Evolutionary conservation across 2,888 invertebrate genomes (phyloP).

Genomic region (Stenolophus ochropezus): DNA sequence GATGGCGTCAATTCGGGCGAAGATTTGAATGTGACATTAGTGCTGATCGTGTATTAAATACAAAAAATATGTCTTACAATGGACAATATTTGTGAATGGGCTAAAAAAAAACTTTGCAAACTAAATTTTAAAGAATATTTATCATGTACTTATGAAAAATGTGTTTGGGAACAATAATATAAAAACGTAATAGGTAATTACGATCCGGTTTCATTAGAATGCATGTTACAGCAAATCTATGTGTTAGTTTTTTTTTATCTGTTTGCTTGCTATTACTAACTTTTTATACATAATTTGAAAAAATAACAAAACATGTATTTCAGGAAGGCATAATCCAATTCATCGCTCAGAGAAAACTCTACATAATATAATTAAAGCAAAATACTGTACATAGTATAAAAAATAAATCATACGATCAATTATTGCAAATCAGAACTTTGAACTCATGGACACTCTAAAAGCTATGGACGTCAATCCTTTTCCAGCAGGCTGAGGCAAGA

Average conservation of each 20-base stretch:
- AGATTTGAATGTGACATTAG: background rate
- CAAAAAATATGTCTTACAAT: background rate
- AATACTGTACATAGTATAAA: no score
- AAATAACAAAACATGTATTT: background rate
- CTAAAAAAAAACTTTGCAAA: background rate
- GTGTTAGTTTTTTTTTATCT: background rate
- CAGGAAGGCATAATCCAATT: background rate
- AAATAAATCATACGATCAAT: background rate
- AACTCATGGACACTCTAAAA: background rate
- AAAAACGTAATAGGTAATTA: background rate
- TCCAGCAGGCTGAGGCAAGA: no score
- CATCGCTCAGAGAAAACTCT: background rate
- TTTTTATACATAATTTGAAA: background rate
- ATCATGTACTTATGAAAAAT: background rate
- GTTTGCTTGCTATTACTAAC: background rate
- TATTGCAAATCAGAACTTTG: background rate
- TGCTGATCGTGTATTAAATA: background rate
- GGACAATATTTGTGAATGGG: no score
- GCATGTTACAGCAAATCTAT: background rate
- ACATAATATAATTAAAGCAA: background rate
- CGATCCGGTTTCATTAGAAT: background rate
- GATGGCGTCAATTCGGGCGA: no score
- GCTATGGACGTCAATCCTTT: background rate
- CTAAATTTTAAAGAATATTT: background rate
- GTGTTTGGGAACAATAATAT: background rate